Evolutionary conservation across 2,888 invertebrate genomes (phyloP).

Genomic region (Athalia circularis): DNA sequence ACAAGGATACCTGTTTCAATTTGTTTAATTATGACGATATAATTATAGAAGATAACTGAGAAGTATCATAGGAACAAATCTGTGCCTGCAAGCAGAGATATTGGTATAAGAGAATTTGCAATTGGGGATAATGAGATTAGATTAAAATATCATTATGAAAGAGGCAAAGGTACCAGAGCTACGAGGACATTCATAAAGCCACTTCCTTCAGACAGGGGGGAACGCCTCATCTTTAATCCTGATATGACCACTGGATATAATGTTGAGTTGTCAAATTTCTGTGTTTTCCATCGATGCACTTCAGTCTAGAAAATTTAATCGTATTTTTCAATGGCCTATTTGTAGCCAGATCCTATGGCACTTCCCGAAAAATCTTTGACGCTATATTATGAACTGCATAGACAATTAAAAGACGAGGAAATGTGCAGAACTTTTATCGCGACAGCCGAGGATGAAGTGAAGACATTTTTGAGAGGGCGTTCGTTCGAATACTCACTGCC

Average conservation of each 20-base stretch:
- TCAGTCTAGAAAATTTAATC: not conserved
- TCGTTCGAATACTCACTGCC: constrained; percentile 75
- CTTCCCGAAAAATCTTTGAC: constrained; percentile 79
- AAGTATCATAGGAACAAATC: constrained; percentile 78
- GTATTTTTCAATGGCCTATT: constrained; percentile 23
- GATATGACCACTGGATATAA: constrained; percentile 81
- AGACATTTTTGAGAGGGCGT: constrained; percentile 74
- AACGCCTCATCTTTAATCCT: constrained; percentile 80
- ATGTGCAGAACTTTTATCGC: constrained; percentile 77
- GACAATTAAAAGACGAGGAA: constrained; percentile 80
- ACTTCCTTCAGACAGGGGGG: constrained; percentile 82
- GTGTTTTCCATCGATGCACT: not conserved
- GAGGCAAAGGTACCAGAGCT: constrained; percentile 79
- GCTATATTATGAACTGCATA: constrained; percentile 79
- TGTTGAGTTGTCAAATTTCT: constrained; percentile 72
- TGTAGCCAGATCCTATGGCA: constrained; percentile 79
- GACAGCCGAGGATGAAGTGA: constrained; percentile 75
- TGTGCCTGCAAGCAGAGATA: constrained; percentile 78
- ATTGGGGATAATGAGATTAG: constrained; percentile 79
- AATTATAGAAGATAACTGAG: constrained; percentile 78
- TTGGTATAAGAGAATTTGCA: constrained; percentile 81
- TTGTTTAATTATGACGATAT: not conserved
- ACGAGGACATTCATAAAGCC: constrained; percentile 83
- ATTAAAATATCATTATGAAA: constrained; percentile 80
- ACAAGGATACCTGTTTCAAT: not conserved